These are phyloP conservation scores for Paedocypris sp. DNA, from an alignment of 2,113 vertebrate species.

Conservation along the genomic window DNA sequence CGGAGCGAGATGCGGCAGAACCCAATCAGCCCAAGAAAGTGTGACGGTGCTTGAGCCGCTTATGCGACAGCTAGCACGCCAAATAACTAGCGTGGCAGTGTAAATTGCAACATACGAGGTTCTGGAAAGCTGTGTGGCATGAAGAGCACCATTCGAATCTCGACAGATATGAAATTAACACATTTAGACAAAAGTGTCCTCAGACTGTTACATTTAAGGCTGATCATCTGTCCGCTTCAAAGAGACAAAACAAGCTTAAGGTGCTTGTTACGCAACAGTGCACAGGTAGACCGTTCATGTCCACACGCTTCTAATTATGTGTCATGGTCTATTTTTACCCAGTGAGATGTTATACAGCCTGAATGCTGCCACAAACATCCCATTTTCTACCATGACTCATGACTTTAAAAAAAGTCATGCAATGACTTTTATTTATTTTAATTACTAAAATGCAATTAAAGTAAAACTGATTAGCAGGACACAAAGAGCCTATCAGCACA, in stretches of 20 bases:
- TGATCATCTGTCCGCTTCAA: too few relatives aligned
- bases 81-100: not conserved
- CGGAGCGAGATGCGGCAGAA: not conserved
- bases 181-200: too few relatives aligned
- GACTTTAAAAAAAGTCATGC: not conserved
- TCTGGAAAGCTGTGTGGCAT: slow-evolving; percentile 1
- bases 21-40: slow-evolving; percentile 8
- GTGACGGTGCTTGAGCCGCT: slow-evolving; percentile 7
- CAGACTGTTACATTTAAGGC: too few relatives aligned
- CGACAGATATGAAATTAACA: too few relatives aligned
- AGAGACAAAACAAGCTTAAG: too few relatives aligned
- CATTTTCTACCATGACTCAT: not conserved
- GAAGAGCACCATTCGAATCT: too few relatives aligned
- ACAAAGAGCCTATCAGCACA: not conserved
- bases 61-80: not conserved
- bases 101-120: not conserved
- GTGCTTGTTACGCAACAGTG: not conserved
- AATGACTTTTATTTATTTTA: too few relatives aligned
- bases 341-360: not conserved
- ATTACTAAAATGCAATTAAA: too few relatives aligned
- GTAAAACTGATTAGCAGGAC: not conserved
- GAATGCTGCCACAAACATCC: slow-evolving; percentile 6
- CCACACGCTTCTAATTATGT: slow-evolving; percentile 10
- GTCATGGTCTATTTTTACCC: slow-evolving; percentile 23
- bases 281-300: slow-evolving; percentile 4